Conservation (phyloP, 2,797 vertebrate genomes). For the Rachycentron canadum region DNA sequence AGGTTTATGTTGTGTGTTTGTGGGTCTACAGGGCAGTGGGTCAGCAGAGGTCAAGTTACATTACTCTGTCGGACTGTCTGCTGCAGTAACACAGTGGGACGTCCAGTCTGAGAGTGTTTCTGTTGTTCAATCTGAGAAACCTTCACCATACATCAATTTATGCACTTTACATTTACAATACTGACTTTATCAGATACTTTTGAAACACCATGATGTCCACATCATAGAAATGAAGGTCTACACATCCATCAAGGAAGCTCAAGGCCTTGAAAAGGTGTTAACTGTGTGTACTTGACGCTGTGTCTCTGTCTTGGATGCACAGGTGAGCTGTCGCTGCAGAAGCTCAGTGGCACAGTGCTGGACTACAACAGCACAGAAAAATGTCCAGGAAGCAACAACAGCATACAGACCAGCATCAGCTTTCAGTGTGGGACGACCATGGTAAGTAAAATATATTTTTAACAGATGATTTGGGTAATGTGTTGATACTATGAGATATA, state of each 20-base stretch:
- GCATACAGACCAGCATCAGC: constrained; percentile 90
- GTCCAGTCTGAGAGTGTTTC: not conserved
- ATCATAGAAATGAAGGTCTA: not conserved
- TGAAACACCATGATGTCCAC: too few relatives aligned
- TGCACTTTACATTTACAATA: not conserved
- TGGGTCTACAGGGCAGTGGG: constrained; percentile 8
- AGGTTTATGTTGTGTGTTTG: constrained; percentile 23
- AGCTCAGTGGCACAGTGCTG: constrained; percentile 82
- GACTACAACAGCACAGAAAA: constrained; percentile 82
- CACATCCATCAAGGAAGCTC: too few relatives aligned
- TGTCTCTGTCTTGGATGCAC: constrained; percentile 20
- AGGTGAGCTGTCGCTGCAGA: constrained; percentile 86
- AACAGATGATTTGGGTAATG: not conserved
- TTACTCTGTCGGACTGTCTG: constrained; percentile 22
- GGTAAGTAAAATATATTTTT: constrained; percentile 82
- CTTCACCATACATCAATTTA: not conserved
- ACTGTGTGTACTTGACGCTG: not conserved
- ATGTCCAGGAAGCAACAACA: constrained; percentile 80
- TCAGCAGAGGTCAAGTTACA: constrained; percentile 13
- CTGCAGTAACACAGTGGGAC: not conserved
- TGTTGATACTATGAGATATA: too few relatives aligned
- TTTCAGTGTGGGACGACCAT: constrained; percentile 96
- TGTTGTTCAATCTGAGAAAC: not conserved
- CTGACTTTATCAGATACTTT: too few relatives aligned
- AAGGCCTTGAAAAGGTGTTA: not conserved